Evolutionary conservation across 2,797 vertebrate species (phyloP).

Genomic region (Thalassophryne amazonica): DNA sequence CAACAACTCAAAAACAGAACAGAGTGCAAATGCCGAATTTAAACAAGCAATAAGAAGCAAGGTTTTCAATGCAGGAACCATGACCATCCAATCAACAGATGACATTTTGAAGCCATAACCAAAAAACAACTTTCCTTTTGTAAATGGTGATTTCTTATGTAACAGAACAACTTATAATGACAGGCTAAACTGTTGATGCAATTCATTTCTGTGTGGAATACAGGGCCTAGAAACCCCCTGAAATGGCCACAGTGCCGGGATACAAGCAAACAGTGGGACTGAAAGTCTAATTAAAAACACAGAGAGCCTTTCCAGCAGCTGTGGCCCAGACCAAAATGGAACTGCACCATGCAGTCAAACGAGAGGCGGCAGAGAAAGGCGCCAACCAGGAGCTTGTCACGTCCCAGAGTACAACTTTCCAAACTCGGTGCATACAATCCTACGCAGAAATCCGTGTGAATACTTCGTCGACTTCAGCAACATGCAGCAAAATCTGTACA

Average conservation of each 20-base stretch:
- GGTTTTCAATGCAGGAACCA: not conserved
- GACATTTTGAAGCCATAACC: not conserved
- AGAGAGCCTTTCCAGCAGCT: slow-evolving; percentile 75
- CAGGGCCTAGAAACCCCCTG: slow-evolving; percentile 18
- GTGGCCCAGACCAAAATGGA: slow-evolving; percentile 81
- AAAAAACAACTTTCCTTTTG: too few species aligned
- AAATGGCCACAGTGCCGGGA: slow-evolving; percentile 41
- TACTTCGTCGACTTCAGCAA: slow-evolving; percentile 5
- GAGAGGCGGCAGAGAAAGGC: slow-evolving; percentile 38
- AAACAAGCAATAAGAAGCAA: slow-evolving; percentile 1
- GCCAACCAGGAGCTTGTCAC: slow-evolving; percentile 8
- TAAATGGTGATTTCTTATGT: not conserved
- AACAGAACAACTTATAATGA: not conserved
- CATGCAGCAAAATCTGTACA: slow-evolving; percentile 6
- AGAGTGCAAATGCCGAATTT: slow-evolving; percentile 30
- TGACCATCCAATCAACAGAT: not conserved
- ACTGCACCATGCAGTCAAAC: slow-evolving; percentile 37
- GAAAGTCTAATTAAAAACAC: slow-evolving; percentile 84
- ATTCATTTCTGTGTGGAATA: slow-evolving; percentile 9
- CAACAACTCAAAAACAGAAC: slow-evolving; percentile 38
- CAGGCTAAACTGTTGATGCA: not conserved
- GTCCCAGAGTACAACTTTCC: slow-evolving; percentile 10
- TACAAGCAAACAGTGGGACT: slow-evolving; percentile 48
- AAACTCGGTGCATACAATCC: slow-evolving; percentile 6
- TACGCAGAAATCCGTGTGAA: slow-evolving; percentile 2